These are phyloP conservation scores for Salpingus planirostris DNA, from an alignment of 2,888 invertebrate species.

Conservation along the genomic window DNA sequence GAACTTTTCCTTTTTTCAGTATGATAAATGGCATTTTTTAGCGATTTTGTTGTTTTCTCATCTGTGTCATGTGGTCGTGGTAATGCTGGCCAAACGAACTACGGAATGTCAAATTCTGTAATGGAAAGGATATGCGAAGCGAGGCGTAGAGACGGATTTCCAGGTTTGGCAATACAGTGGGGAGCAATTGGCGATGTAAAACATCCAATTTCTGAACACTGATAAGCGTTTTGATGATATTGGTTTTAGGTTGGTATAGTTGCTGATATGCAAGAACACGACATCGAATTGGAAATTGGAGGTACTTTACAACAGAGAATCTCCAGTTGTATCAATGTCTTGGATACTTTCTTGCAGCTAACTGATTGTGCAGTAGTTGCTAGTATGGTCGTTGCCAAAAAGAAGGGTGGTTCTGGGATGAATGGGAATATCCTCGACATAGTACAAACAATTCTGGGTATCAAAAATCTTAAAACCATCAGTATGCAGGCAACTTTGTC, in stretches of 20 bases:
- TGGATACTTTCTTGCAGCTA: slow-evolving; percentile 64
- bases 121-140: slow-evolving; percentile 82
- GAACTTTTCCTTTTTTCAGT: too few relatives aligned
- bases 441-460: slow-evolving; percentile 43
- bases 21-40: too few relatives aligned
- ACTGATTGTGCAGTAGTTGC: slow-evolving; percentile 56
- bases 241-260: slow-evolving; percentile 51
- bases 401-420: slow-evolving; percentile 52
- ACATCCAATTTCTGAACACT: not conserved
- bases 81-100: slow-evolving; percentile 85
- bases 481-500: too few relatives aligned
- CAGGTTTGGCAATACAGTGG: slow-evolving; percentile 84
- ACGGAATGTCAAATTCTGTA: slow-evolving; percentile 79
- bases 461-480: too few relatives aligned
- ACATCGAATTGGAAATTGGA: slow-evolving; percentile 40
- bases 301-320: slow-evolving; percentile 63
- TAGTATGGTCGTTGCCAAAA: slow-evolving; percentile 83
- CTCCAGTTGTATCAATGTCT: slow-evolving; percentile 50
- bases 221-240: not conserved
- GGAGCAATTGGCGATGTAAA: slow-evolving; percentile 83
- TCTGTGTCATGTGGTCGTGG: slow-evolving; percentile 88
- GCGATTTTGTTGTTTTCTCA: slow-evolving; percentile 84
- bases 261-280: slow-evolving; percentile 47
- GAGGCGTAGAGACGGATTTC: slow-evolving; percentile 58
- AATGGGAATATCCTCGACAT: slow-evolving; percentile 63